phyloP scores from a whole-genome alignment of 1,140 invertebrate species.

The Thaumetopoea pityocampa region DNA sequence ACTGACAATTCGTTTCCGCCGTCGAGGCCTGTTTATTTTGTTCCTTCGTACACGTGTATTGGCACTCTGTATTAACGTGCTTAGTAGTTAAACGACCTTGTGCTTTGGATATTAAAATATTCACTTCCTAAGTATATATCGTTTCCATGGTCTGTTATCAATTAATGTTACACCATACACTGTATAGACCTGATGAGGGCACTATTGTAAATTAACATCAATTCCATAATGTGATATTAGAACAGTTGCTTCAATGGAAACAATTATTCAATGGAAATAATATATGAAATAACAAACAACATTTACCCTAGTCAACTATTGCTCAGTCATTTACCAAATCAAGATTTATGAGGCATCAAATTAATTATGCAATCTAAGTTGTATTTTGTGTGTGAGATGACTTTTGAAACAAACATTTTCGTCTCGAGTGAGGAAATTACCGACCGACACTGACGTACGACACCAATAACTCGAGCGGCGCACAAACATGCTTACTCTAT shows the following conservation, averaged over 20 bases:
- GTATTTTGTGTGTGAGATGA: slow-evolving; percentile 44
- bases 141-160: no score
- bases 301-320: no score
- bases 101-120: no score
- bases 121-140: no score
- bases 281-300: no score
- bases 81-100: no score
- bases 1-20: slow-evolving; percentile 8
- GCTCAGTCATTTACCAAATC: slow-evolving; percentile 18
- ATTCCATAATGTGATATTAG: no score
- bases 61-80: not conserved
- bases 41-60: not conserved
- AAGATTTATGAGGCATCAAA: slow-evolving; percentile 17
- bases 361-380: slow-evolving; percentile 30
- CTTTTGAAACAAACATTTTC: slow-evolving; percentile 58
- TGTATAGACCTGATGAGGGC: no score
- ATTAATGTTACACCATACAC: no score
- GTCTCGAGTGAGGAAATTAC: slow-evolving; percentile 52
- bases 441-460: slow-evolving; percentile 64
- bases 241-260: no score
- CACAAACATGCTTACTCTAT: slow-evolving; percentile 26
- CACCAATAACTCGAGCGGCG: slow-evolving; percentile 53
- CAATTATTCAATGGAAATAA: not conserved
- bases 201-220: no score
- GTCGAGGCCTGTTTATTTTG: slow-evolving; percentile 9